A percentile compares a stretch with the other conserved stretches of the same genome.
Evolutionary conservation across 2,888 invertebrate species (phyloP).

Genomic region (Lordiphosa andalusiaca): DNA sequence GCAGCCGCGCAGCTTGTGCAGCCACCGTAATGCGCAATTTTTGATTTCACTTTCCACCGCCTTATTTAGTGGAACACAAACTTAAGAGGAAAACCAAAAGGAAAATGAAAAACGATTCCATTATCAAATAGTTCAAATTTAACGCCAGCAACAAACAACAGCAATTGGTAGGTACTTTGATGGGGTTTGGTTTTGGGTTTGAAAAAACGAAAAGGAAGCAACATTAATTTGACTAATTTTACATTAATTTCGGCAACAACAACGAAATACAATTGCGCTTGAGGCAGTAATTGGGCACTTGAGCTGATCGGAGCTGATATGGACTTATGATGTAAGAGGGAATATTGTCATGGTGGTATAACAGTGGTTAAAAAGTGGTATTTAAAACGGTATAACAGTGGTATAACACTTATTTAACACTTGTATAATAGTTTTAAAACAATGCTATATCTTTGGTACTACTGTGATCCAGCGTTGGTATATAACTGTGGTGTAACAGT

Average conservation of each 20-base stretch:
- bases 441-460: neutral
- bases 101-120: neutral
- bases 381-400: too few species aligned
- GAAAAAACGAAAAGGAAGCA: conserved; percentile 20
- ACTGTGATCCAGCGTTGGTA: neutral
- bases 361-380: neutral
- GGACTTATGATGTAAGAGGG: neutral
- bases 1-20: neutral
- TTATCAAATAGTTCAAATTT: conserved; percentile 32
- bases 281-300: conserved; percentile 18
- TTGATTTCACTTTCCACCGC: neutral
- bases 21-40: conserved; percentile 68
- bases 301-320: conserved; percentile 10
- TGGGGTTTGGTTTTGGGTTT: conserved; percentile 6
- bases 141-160: conserved; percentile 60
- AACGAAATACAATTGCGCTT: conserved; percentile 3
- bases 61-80: too few species aligned
- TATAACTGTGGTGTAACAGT: neutral
- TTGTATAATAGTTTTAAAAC: neutral
- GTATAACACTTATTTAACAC: conserved; percentile 16
- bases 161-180: conserved; percentile 36
- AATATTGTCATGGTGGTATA: neutral
- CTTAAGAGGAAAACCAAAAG: conserved; percentile 1
- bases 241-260: conserved; percentile 27
- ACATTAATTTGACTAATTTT: conserved; percentile 31